A percentile compares a stretch with the other conserved stretches of the same genome.
Conservation (phyloP, 2,797 vertebrate species). For the Picus viridis region DNA sequence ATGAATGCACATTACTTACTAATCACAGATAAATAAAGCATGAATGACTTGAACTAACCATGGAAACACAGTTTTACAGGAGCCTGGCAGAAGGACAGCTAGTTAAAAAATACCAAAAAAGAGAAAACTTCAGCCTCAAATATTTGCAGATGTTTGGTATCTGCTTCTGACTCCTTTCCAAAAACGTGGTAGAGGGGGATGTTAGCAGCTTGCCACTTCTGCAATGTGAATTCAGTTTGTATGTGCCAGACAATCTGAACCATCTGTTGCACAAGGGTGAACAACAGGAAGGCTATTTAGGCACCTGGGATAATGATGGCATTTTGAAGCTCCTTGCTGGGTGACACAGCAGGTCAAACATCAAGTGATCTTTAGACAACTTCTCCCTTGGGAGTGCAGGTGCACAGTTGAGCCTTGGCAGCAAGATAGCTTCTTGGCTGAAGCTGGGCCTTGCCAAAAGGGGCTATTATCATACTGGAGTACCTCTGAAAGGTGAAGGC, state of each 20-base stretch:
- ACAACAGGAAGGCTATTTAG: background rate
- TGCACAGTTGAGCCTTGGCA: background rate
- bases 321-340: background rate
- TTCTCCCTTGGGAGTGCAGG: background rate
- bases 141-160: slow-evolving; percentile 35
- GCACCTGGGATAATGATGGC: background rate
- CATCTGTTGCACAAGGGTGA: slow-evolving; percentile 44
- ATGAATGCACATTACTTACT: background rate
- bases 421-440: background rate
- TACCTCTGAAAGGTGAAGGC: background rate
- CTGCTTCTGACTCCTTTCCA: background rate
- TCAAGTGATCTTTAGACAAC: background rate
- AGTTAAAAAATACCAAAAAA: background rate
- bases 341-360: background rate
- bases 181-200: background rate
- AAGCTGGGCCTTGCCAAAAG: background rate
- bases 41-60: background rate
- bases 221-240: background rate
- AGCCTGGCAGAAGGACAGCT: background rate
- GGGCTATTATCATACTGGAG: rapidly evolving
- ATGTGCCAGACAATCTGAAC: background rate
- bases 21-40: background rate
- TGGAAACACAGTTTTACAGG: background rate
- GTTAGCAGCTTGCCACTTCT: slow-evolving; percentile 44
- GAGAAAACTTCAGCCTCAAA: background rate